Conservation (phyloP, 92 coral and sea anemone genomes). For the Metridium senile region DNA sequence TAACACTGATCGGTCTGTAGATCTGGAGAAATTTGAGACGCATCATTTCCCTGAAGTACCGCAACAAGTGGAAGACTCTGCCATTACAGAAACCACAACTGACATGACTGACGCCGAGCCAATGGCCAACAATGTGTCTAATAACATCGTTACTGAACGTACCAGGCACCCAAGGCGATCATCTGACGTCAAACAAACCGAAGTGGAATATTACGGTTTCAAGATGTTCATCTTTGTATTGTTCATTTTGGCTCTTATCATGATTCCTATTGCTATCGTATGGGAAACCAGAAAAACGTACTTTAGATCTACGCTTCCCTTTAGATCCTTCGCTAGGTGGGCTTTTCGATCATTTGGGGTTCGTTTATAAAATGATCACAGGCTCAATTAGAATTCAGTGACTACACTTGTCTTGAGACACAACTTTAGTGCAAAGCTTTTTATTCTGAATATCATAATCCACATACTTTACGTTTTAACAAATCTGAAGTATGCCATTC, state of each 20-base stretch:
- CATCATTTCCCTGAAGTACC: slow-evolving; percentile 87
- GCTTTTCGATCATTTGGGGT: slow-evolving; percentile 61
- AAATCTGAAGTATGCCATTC: not conserved
- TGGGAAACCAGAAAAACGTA: slow-evolving; percentile 88
- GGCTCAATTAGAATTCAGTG: not conserved
- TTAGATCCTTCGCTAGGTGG: slow-evolving; percentile 79
- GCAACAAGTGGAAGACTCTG: slow-evolving; percentile 58
- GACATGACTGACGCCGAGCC: slow-evolving; percentile 55
- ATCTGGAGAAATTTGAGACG: slow-evolving; percentile 85
- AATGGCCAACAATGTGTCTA: slow-evolving; percentile 45
- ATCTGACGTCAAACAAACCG: slow-evolving; percentile 50
- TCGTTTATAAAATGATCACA: slow-evolving; percentile 14
- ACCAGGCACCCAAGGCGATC: no score
- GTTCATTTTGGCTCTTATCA: slow-evolving; percentile 82
- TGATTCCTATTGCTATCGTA: slow-evolving; percentile 93
- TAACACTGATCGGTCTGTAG: slow-evolving; percentile 53
- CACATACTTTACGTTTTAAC: not conserved
- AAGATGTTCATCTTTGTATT: slow-evolving; percentile 89
- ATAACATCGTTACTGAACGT: slow-evolving; percentile 23
- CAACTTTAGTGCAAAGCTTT: slow-evolving; percentile 9
- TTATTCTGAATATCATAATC: not conserved
- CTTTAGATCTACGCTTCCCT: slow-evolving; percentile 77
- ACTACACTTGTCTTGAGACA: not conserved
- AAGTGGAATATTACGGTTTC: slow-evolving; percentile 84
- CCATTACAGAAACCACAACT: slow-evolving; percentile 31